phyloP scores from a whole-genome alignment of 2,797 vertebrate genomes.

The Sebastes oblongus region DNA sequence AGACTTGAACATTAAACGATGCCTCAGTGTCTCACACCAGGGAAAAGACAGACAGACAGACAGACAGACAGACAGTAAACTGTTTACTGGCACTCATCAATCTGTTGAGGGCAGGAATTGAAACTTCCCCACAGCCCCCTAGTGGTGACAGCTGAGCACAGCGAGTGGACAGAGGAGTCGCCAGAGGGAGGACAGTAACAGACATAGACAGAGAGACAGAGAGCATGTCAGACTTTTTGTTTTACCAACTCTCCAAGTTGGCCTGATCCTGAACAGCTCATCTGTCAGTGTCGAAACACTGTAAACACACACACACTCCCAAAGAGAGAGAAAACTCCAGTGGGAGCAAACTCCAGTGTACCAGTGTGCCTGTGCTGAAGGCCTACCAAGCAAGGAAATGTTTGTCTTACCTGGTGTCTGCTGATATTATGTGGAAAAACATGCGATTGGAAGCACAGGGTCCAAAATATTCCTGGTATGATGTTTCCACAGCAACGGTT shows the following conservation, averaged over 20 bases:
- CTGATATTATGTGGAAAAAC: conserved; percentile 31
- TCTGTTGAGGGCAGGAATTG: background rate
- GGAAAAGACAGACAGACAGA: background rate
- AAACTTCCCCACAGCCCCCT: conserved; percentile 37
- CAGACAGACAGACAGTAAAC: conserved; percentile 8
- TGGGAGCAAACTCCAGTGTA: background rate
- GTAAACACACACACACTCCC: conserved; percentile 29
- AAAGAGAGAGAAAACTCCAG: conserved; percentile 17
- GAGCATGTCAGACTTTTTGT: background rate
- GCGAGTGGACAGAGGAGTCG: background rate
- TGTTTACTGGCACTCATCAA: conserved; percentile 39
- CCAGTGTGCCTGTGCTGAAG: conserved; percentile 11
- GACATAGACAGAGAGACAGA: background rate
- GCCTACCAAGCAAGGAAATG: conserved; percentile 66
- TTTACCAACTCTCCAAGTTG: background rate
- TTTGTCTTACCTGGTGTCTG: conserved; percentile 52
- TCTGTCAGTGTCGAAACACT: background rate
- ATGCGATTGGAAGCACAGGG: conserved; percentile 3
- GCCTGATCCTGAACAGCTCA: background rate
- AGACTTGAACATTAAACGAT: conserved; percentile 27
- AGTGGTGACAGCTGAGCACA: conserved; percentile 31
- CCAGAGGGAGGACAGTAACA: background rate
- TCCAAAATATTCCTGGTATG: conserved; percentile 49
- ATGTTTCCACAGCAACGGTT: conserved; percentile 32
- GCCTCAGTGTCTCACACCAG: conserved; percentile 4